A percentile compares a stretch with the other conserved stretches of the same genome.
Evolutionary conservation across 2,113 vertebrate genomes (phyloP).

Genomic region (Rhynchomys soricoides): DNA sequence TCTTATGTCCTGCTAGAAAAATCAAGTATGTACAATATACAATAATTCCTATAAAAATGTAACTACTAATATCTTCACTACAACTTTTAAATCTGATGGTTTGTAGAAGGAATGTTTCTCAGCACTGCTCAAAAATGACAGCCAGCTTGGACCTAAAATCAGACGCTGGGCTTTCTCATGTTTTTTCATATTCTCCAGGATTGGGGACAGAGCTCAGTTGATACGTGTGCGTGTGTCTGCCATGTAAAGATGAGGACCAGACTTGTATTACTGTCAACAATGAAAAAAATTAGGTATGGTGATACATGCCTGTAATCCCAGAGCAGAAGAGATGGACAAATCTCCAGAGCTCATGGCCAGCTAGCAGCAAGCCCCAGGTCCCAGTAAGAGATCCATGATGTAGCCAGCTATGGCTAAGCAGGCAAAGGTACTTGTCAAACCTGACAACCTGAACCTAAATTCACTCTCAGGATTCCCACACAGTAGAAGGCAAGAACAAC

Average conservation of each 20-base stretch:
- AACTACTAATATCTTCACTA: slow-evolving; percentile 31
- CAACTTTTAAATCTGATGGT: slow-evolving; percentile 45
- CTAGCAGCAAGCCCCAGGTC: neutral
- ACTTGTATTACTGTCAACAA: neutral
- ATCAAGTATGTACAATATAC: neutral
- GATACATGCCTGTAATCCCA: neutral
- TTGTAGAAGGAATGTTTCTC: slow-evolving; percentile 14
- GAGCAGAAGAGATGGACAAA: neutral
- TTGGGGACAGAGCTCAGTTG: neutral
- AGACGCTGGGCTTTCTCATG: slow-evolving; percentile 25
- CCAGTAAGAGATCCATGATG: neutral
- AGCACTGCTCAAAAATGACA: slow-evolving; percentile 43
- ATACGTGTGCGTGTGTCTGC: neutral
- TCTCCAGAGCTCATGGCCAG: neutral
- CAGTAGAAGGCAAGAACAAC: too few relatives aligned
- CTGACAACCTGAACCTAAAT: neutral
- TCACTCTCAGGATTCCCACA: neutral
- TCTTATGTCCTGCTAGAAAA: neutral
- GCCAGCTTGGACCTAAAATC: slow-evolving; percentile 14
- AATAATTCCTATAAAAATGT: slow-evolving; percentile 8
- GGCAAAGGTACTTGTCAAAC: neutral
- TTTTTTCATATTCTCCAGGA: neutral
- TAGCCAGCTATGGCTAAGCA: neutral
- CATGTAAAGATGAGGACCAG: neutral
- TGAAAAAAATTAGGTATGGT: neutral